Evolutionary conservation across 2,888 invertebrate genomes (phyloP), one percentile per base, ranked within the genome.

Genomic region (Cheilosia variabilis): DNA sequence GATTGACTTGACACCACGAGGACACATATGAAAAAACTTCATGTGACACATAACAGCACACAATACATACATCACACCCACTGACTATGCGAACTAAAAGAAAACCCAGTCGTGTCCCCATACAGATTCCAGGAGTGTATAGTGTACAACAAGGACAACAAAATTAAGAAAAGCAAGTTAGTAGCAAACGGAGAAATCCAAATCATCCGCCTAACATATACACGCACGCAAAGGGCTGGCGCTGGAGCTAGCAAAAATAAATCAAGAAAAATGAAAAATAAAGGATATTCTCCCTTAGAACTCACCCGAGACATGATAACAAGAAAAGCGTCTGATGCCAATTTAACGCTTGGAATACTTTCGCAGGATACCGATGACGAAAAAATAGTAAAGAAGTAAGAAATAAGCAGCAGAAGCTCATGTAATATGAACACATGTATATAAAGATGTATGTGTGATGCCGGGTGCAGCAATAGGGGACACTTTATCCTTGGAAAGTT

Each of bases 261-360:
- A 83, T 83, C 78, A 75, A 79, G 72, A 68, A 72, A 65, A 62
- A 65, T 55, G 55, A 63, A 58, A 84, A 84, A 55, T 66, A 78
- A 80, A 75, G 80, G 84, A 71, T 71, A 63, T 58, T 60, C 73
- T 79, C 53, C 60, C 69, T 65, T 69, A 60, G 80, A 84, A 80
- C 60, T 80, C 75, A 84, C 60, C 65, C 75, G 69, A 80, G 84
- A 84, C 84, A 76, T 55, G 84, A 84, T 80, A 84, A 84, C 84
- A 84, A 79, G 84, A 83, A 73, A 83, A 84, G 84, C 79, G 75
- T 80, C 80, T 84, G 79, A 84, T 75, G 75, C 84, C 84, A 84
- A 76, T 84, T 84, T 80, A 84, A 84, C 75, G 84, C 80, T 80
- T 60, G 75, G 69, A 84, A 84, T 79, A 75, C 68, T 75, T 73